Evolutionary conservation across 2,113 vertebrate species (phyloP).

Genomic region (Panthera leo): DNA sequence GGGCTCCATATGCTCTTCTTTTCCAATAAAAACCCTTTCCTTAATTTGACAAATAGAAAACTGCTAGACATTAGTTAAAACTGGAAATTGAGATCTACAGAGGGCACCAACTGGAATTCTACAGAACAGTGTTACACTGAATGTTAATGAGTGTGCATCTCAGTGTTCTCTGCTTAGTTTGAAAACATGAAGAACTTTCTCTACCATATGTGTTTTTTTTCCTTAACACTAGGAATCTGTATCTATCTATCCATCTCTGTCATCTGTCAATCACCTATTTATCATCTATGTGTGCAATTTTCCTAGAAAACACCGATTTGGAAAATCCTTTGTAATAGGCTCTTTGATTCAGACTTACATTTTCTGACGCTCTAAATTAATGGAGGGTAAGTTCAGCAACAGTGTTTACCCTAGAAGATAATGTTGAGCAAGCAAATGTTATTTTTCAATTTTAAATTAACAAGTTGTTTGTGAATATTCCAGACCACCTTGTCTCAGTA

Average conservation of each 20-base stretch:
- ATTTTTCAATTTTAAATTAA: background rate
- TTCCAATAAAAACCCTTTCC: background rate
- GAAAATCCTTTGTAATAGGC: background rate
- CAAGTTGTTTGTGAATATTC: background rate
- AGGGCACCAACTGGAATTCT: background rate
- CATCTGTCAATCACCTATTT: background rate
- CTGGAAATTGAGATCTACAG: background rate
- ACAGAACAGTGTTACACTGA: background rate
- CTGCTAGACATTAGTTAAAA: background rate
- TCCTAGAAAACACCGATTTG: background rate
- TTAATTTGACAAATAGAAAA: slow-evolving; percentile 6
- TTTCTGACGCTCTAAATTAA: background rate
- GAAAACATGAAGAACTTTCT: background rate
- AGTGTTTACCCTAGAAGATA: background rate
- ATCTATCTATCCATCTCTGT: background rate
- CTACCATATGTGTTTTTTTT: background rate
- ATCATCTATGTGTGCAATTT: background rate
- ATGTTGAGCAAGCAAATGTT: background rate
- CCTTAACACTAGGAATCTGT: background rate
- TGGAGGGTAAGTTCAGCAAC: background rate
- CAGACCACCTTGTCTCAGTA: background rate
- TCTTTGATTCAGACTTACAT: background rate
- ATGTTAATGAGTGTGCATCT: background rate
- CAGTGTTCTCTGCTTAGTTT: background rate
- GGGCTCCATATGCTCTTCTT: slow-evolving; percentile 4